These are phyloP conservation scores for Cirrhinus molitorella DNA, from an alignment of 2,797 vertebrate genomes.

Conservation along the genomic window DNA sequence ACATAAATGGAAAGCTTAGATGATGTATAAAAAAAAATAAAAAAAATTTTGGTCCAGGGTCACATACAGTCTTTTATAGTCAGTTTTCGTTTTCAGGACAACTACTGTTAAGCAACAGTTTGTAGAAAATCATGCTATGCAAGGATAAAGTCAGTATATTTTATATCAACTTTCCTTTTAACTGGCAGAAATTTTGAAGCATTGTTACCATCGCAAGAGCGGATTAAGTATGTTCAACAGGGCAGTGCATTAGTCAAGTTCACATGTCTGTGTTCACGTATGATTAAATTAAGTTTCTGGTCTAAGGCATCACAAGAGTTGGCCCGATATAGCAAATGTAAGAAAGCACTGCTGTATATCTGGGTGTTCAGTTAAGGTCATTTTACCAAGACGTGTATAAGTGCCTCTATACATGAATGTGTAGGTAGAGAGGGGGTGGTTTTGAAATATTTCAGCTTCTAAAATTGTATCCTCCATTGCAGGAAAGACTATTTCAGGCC, in stretches of 20 bases:
- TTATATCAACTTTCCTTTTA: background rate
- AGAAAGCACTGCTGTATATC: conserved; percentile 6
- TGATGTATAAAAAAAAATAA: too few relatives aligned
- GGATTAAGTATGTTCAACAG: background rate
- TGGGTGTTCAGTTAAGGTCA: background rate
- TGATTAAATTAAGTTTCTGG: background rate
- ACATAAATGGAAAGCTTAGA: too few relatives aligned
- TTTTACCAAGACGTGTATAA: background rate
- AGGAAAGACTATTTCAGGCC: conserved; percentile 50
- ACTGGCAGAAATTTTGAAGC: background rate
- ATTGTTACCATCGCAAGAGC: background rate
- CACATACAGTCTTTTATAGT: background rate
- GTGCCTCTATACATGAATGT: conserved; percentile 10
- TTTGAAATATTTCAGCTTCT: background rate
- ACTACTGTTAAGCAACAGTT: background rate
- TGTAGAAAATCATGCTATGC: background rate
- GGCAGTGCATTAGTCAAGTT: background rate
- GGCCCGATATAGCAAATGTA: background rate
- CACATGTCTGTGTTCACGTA: background rate
- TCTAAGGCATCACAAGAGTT: background rate
- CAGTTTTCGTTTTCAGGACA: background rate
- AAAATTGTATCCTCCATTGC: conserved; percentile 20
- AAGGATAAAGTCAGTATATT: background rate
- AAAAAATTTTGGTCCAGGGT: too few relatives aligned
- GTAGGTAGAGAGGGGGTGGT: background rate